phyloP scores from a whole-genome alignment of 2,113 vertebrate species.

The Colinus virginianus region DNA sequence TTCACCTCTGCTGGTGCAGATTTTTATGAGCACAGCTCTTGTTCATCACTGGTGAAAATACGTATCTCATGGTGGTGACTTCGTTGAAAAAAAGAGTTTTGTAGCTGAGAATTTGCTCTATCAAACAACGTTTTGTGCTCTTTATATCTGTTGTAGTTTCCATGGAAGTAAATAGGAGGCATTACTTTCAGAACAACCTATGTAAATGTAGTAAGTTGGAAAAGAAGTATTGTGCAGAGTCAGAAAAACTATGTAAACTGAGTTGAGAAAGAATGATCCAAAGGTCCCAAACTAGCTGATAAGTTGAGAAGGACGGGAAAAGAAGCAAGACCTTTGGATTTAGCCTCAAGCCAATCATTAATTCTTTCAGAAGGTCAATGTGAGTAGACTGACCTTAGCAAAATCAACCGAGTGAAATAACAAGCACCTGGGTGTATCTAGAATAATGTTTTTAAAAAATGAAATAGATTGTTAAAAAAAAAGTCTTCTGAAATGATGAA shows the following conservation, averaged over 20 bases:
- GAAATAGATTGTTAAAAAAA: too few relatives aligned
- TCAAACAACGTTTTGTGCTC: too few relatives aligned
- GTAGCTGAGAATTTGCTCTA: too few relatives aligned
- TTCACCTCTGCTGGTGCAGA: too few relatives aligned
- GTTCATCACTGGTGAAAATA: too few relatives aligned
- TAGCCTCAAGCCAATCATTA: constrained; percentile 70
- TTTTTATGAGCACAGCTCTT: too few relatives aligned
- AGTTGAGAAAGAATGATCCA: constrained; percentile 64
- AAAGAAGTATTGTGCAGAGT: constrained; percentile 52
- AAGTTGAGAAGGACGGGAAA: constrained; percentile 45
- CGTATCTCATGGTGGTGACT: too few relatives aligned
- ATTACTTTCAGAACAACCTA: too few relatives aligned
- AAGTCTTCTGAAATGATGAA: not conserved
- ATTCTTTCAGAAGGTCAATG: constrained; percentile 62
- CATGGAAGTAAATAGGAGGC: too few relatives aligned
- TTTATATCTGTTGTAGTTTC: too few relatives aligned
- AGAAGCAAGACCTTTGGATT: constrained; percentile 72
- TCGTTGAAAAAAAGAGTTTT: too few relatives aligned
- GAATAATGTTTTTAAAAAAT: not conserved
- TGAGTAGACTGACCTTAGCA: constrained; percentile 36
- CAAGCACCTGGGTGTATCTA: not conserved
- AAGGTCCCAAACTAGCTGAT: constrained; percentile 70
- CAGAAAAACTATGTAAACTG: constrained; percentile 63
- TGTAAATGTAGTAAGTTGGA: not conserved
- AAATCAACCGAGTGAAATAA: not conserved